Base-by-base conservation (phyloP, 2,797 vertebrate species). In the Enteromius treurensis region DNA sequence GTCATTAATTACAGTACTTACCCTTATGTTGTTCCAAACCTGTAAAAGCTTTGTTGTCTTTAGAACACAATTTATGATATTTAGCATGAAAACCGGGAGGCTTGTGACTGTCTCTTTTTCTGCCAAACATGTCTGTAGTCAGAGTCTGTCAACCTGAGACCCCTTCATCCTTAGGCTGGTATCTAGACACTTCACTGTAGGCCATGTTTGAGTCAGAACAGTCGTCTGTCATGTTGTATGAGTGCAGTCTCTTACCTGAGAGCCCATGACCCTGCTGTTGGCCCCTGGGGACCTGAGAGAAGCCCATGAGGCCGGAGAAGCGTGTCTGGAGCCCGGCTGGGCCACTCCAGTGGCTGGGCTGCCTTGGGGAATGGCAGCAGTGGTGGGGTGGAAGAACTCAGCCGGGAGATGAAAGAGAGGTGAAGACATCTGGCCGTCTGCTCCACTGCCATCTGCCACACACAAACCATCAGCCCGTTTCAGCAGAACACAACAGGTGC, bases 361-460 rank as follows among this genome's bases (percentile, higher is more conserved):
- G 51, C 86, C 85, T 8, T 95, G 95, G 51, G 92, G 89, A n/a
- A 58, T 42, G 64, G 93, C 91, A 0, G 95, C 92, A 19, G 94
- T 91, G 9, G 93, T 95, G 3, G 97, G 97, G 87, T 98, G 96
- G 89, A 98, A 98, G 92, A 98, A 96, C 88, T 98, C 96, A 3
- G 93, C 92, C 0, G 96, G 95, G 51, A 97, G 94, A 84, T 96
- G 95, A 89, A 97, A 93, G 51, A 94, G 86, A 34, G 94, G 89
- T 68, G 94, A 93, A 85, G 94, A 84, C 1, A 88, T 90, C 17
- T 86, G 86, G 21, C 82, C 77, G 0, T 67, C 87, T 19, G 77
- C 83, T 40, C 79, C 85, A 29, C 87, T 60, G 21, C 26, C 87
- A 76, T 88, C 91, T 94, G 87, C 74, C 86, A 76, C 73, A 74